Evolutionary conservation across 2,797 vertebrate genomes (phyloP).

Genomic region (Lacerta bilineata): DNA sequence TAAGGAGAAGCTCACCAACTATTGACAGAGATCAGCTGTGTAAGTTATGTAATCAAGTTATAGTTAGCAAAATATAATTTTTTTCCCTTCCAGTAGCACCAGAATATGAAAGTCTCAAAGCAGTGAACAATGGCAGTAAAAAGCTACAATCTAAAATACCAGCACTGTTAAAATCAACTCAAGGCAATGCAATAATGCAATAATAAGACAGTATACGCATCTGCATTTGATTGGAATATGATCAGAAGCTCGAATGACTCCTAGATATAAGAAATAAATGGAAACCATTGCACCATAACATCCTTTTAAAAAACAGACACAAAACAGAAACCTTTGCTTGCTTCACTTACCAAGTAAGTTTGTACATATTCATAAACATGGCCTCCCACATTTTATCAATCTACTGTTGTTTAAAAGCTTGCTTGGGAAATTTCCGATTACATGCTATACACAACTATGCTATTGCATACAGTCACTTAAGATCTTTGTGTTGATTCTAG

Average conservation of each 20-base stretch:
- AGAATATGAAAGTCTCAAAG: no score
- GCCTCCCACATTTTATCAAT: background rate
- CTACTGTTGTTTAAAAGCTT: background rate
- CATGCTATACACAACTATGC: background rate
- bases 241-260: background rate
- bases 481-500: background rate
- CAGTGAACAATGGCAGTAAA: no score
- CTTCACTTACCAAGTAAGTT: background rate
- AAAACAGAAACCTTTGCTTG: background rate
- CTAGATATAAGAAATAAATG: background rate
- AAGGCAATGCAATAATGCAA: no score
- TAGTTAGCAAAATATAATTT: background rate
- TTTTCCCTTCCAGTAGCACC: no score
- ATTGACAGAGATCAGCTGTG: background rate
- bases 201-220: no score
- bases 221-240: background rate
- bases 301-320: background rate
- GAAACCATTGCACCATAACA: background rate
- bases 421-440: background rate
- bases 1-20: background rate
- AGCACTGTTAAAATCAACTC: no score
- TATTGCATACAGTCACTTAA: background rate
- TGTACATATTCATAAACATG: background rate
- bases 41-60: background rate
- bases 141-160: no score